A percentile compares a stretch with the other conserved stretches of the same genome.
These are phyloP conservation scores for Mastomys natalensis DNA, from an alignment of 2,113 vertebrate species.

Conservation along the genomic window DNA sequence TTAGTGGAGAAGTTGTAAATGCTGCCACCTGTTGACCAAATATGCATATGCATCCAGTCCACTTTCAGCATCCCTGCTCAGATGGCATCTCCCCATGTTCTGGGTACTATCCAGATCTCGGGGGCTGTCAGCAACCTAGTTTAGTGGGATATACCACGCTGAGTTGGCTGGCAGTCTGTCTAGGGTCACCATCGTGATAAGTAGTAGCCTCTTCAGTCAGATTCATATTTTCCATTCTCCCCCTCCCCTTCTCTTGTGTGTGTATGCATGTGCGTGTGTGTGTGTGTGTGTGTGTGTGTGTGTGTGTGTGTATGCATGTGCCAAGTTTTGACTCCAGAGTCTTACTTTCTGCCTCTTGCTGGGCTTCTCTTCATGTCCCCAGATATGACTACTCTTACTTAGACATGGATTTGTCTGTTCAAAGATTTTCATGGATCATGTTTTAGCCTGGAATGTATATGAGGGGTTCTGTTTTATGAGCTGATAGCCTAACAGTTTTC, in stretches of 20 bases:
- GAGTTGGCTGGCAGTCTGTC: neutral
- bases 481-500: neutral
- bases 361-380: too few species aligned
- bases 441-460: neutral
- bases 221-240: neutral
- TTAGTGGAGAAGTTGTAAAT: slow-evolving; percentile 39
- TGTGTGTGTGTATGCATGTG: too few species aligned
- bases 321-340: neutral
- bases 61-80: neutral
- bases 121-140: neutral
- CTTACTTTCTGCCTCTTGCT: neutral
- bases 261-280: too few species aligned
- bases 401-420: neutral
- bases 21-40: slow-evolving; percentile 77
- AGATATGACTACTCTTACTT: neutral
- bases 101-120: neutral
- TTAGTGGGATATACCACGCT: neutral
- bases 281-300: too few species aligned
- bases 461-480: neutral
- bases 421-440: neutral
- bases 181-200: neutral
- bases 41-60: neutral
- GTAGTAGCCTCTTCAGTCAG: neutral
- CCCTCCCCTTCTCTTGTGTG: too few species aligned
- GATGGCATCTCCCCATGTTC: neutral